These are phyloP conservation scores for Frankliniella fusca DNA, from an alignment of 2,888 invertebrate species.

Conservation along the genomic window DNA sequence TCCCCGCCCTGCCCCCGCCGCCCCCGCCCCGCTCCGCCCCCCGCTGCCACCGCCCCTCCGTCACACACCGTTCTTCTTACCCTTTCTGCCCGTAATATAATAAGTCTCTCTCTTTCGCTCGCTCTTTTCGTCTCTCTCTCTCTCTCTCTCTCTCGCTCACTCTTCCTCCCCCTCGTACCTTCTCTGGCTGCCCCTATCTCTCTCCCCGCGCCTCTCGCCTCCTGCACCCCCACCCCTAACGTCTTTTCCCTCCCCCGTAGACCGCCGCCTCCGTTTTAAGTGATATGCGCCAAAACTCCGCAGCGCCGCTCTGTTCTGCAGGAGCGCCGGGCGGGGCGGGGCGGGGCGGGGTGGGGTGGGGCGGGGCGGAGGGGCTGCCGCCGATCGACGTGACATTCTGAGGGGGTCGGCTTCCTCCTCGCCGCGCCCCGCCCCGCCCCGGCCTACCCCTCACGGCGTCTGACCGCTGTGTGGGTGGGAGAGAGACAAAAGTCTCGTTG, in stretches of 20 bases:
- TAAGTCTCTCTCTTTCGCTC: conserved; percentile 5
- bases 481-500: no score
- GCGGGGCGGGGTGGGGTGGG: not conserved
- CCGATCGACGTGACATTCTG: not conserved
- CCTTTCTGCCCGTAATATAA: conserved; percentile 12
- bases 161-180: not conserved
- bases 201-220: not conserved
- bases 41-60: not conserved
- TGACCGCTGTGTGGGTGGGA: not conserved
- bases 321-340: not conserved
- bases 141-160: not conserved
- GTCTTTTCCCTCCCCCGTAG: no score
- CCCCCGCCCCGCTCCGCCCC: not conserved
- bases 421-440: not conserved
- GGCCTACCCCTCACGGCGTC: not conserved
- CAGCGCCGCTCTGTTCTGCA: not conserved
- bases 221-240: no score
- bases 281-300: conserved; percentile 16
- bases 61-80: conserved; percentile 16
- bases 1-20: not conserved
- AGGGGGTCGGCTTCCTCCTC: not conserved
- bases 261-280: conserved; percentile 1
- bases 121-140: not conserved
- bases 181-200: not conserved
- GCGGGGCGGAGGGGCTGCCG: not conserved